Percentiles rank a stretch among this genome's conserved stretches.
phyloP scores from a whole-genome alignment of 2,113 vertebrate genomes.

The Corythornis vintsioides region DNA sequence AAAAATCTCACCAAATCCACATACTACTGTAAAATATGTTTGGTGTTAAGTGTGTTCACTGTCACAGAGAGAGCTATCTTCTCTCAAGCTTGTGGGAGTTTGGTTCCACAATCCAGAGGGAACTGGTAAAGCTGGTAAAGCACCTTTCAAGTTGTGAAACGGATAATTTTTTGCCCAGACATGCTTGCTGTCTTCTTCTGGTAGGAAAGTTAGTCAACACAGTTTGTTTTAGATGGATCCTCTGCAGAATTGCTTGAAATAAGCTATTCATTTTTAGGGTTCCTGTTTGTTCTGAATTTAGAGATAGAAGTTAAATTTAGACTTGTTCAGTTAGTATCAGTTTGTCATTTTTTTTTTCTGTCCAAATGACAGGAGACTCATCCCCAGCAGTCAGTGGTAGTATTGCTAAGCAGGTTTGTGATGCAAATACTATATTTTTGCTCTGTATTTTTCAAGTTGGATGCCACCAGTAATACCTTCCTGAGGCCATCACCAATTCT shows the following conservation, averaged over 20 bases:
- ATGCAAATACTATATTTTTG: background rate
- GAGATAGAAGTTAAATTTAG: background rate
- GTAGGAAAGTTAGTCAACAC: background rate
- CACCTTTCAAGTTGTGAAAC: background rate
- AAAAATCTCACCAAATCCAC: background rate
- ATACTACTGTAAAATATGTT: background rate
- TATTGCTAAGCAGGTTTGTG: background rate
- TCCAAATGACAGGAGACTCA: background rate
- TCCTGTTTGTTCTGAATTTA: background rate
- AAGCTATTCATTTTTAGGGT: background rate
- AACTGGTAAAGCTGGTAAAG: background rate
- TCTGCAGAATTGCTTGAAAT: background rate
- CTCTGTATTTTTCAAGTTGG: background rate
- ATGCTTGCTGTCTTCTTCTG: background rate
- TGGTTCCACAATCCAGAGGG: background rate
- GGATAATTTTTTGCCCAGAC: background rate
- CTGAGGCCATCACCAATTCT: accelerated
- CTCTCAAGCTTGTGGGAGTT: background rate
- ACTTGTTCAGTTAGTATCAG: background rate
- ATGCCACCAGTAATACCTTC: background rate
- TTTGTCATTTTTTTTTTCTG: background rate
- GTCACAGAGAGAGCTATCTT: background rate
- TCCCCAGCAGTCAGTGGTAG: background rate
- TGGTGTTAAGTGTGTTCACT: background rate
- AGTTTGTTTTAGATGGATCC: background rate